Percentiles rank a stretch among this genome's conserved stretches.
These are phyloP conservation scores for Protodeltote pygarga DNA, from an alignment of 2,888 invertebrate genomes.

Conservation along the genomic window DNA sequence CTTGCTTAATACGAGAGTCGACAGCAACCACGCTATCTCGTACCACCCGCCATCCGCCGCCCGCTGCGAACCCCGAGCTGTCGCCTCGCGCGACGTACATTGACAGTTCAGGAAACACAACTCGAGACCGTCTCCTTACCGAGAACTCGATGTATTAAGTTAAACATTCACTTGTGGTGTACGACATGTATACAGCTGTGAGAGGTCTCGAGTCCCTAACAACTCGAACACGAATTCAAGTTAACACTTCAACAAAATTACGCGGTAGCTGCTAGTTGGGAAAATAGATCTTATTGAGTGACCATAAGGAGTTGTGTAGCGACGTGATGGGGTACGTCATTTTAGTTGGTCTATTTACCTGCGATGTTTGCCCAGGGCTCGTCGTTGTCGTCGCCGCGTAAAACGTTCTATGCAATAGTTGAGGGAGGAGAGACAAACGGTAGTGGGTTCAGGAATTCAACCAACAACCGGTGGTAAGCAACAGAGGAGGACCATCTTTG, in stretches of 20 bases:
- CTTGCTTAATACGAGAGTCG: slow-evolving; percentile 47
- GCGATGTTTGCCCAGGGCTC: slow-evolving; percentile 63
- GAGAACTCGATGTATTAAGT: slow-evolving; percentile 10
- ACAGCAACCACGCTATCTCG: slow-evolving; percentile 48
- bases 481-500: no score
- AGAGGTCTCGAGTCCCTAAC: slow-evolving; percentile 62
- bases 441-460: slow-evolving; percentile 51
- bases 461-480: no score
- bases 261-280: not conserved
- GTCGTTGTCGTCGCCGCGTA: slow-evolving; percentile 22
- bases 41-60: slow-evolving; percentile 4
- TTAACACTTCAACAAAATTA: slow-evolving; percentile 58
- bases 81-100: slow-evolving; percentile 6
- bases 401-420: no score
- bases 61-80: not conserved
- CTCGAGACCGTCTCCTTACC: not conserved
- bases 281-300: slow-evolving; percentile 40
- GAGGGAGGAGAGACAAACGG: slow-evolving; percentile 53
- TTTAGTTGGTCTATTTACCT: slow-evolving; percentile 60
- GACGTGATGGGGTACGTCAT: slow-evolving; percentile 4
- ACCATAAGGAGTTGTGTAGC: slow-evolving; percentile 31
- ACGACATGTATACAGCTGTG: slow-evolving; percentile 44
- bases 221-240: slow-evolving; percentile 71
- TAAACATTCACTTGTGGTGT: not conserved
- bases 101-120: not conserved